phyloP scores from a whole-genome alignment of 2,888 invertebrate genomes.

The Hartigia nigra region DNA sequence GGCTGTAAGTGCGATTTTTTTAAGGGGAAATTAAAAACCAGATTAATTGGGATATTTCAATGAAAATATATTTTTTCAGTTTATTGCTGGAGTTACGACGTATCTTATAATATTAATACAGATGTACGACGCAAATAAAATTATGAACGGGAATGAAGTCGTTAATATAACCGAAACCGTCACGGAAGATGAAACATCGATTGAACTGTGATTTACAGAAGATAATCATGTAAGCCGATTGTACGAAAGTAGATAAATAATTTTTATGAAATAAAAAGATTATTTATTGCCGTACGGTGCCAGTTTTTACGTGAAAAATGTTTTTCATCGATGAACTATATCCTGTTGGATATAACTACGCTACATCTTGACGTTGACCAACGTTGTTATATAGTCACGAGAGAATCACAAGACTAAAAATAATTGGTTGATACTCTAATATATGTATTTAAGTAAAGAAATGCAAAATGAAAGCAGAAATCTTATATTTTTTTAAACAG shows the following conservation, averaged over 20 bases:
- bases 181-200: background rate
- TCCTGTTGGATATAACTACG: background rate
- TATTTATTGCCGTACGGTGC: background rate
- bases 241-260: background rate
- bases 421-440: background rate
- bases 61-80: conserved; percentile 37
- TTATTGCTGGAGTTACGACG: conserved; percentile 53
- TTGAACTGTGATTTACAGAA: background rate
- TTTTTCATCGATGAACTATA: background rate
- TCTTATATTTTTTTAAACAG: background rate
- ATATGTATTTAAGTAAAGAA: background rate
- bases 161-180: conserved; percentile 1
- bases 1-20: conserved; percentile 37
- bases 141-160: conserved; percentile 1
- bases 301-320: background rate
- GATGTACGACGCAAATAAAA: conserved; percentile 45
- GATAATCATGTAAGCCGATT: background rate
- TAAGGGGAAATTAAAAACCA: too few species aligned
- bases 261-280: background rate
- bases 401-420: background rate
- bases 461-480: background rate
- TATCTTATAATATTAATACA: conserved; percentile 54
- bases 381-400: background rate
- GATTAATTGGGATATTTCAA: background rate
- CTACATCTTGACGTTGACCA: background rate